phyloP scores from a whole-genome alignment of 2,797 vertebrate genomes.

The Urophycis tenuis region DNA sequence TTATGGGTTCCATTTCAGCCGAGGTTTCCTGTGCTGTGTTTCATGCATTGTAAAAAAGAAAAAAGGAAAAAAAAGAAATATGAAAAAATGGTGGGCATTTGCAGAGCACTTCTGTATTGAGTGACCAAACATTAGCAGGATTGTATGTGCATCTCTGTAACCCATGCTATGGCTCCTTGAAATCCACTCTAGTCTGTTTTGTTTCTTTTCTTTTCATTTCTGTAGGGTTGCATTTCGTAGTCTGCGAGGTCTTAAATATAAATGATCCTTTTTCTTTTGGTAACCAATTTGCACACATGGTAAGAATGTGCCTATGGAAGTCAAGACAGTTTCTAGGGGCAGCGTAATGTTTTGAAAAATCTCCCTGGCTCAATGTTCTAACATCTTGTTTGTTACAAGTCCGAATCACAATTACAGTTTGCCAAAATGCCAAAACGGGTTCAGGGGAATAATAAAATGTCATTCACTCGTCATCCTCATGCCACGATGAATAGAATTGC shows the following conservation, averaged over 20 bases:
- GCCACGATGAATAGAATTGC: slow-evolving; percentile 48
- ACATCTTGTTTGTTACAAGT: slow-evolving; percentile 31
- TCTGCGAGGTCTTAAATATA: slow-evolving; percentile 26
- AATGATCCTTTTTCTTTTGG: slow-evolving; percentile 20
- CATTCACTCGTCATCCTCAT: slow-evolving; percentile 32
- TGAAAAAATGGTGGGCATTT: slow-evolving; percentile 12
- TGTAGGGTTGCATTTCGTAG: slow-evolving; percentile 3
- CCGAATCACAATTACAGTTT: slow-evolving; percentile 16
- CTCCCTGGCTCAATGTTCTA: slow-evolving; percentile 16
- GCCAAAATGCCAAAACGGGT: slow-evolving; percentile 34
- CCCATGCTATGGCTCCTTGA: slow-evolving; percentile 10
- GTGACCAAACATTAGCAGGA: slow-evolving; percentile 24
- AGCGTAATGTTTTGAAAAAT: slow-evolving; percentile 23
- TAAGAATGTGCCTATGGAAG: slow-evolving; percentile 36
- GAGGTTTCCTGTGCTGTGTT: slow-evolving; percentile 21
- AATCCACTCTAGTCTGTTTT: slow-evolving; percentile 22
- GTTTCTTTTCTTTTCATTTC: slow-evolving; percentile 3
- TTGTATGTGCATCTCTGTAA: slow-evolving; percentile 25
- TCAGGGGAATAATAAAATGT: slow-evolving; percentile 24
- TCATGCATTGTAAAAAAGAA: slow-evolving; percentile 10
- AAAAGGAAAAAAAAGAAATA: too few relatives aligned
- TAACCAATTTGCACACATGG: slow-evolving; percentile 48
- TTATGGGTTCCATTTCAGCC: slow-evolving; percentile 11
- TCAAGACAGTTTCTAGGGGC: slow-evolving; percentile 24
- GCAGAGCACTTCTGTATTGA: not conserved